Evolutionary conservation across 2,113 vertebrate species (phyloP).

Genomic region (Coptodon bakossiorum): DNA sequence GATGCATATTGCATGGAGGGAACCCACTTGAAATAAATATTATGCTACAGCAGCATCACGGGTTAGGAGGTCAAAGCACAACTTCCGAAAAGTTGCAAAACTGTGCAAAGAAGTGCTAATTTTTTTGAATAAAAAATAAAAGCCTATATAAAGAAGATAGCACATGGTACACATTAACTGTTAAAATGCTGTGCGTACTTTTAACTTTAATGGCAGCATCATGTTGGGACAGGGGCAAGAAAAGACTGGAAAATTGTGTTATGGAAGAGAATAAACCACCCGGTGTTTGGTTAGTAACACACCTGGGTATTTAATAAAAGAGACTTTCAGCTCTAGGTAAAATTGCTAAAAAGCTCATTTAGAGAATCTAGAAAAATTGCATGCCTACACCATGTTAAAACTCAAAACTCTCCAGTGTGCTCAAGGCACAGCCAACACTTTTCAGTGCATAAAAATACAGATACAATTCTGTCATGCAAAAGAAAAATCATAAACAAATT

Average conservation of each 20-base stretch:
- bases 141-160: neutral
- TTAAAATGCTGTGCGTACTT: rapidly evolving
- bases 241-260: neutral
- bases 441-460: neutral
- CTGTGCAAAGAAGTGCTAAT: neutral
- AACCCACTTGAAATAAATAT: neutral
- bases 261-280: neutral
- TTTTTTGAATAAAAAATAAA: neutral
- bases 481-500: neutral
- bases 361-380: neutral
- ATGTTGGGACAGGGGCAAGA: neutral
- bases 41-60: neutral
- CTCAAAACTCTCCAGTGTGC: neutral
- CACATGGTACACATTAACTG: neutral
- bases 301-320: neutral
- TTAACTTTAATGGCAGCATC: neutral
- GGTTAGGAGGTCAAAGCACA: neutral
- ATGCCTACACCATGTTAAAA: neutral
- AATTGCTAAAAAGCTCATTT: neutral
- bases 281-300: neutral
- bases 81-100: neutral
- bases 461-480: neutral
- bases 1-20: neutral
- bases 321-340: neutral
- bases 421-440: neutral